Base-by-base conservation (phyloP, 1,140 invertebrate species). In the Rhagoletis zephyria region DNA sequence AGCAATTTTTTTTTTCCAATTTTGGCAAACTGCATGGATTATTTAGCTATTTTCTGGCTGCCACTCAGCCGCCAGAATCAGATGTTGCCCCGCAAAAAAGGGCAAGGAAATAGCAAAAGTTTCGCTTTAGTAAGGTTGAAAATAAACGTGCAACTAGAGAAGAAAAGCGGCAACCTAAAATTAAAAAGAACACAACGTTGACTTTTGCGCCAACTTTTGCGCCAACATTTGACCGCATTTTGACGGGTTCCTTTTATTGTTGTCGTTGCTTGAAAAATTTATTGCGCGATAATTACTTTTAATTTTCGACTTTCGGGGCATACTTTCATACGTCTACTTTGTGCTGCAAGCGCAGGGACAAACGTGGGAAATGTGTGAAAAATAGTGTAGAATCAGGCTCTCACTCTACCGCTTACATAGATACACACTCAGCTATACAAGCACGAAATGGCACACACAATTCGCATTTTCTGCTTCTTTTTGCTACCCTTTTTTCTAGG, bases 231-330 rank as follows among this genome's bases (percentile, higher is more conserved):
- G 74, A 56, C 74, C 74, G 48, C 74, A 81, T 56, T 81, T 56
- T 56, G 74, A 81, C 74, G 48, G 7, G 74, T n/a, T 56, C 16
- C 74, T 9, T 51, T 81, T 48, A 81, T 81, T 51, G 74, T n/a
- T 81, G 48, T 42, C 42, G 74, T 81, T 56, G 48, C 10, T 5
- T 81, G 74, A 81, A 81, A 51, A 81, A 81, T 81, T 81, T 81
- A 81, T 81, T 59, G 56, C 48, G n/a, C 74, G 16, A 48, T 81
- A 81, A 81, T 81, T 81, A 81, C 74, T 81, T 81, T 81, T 81
- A 81, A 81, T 81, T 81, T 81, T 81, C 51, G 48, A 14, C 74
- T 56, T 51, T 56, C 56, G 74, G 9, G 6, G 30, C 48, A 81
- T 48, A 56, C 74, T 4, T 4, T 1, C 74, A 19, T 14, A n/a